Evolutionary conservation across 2,113 vertebrate genomes (phyloP).

Genomic region (Trematomus loennbergii): DNA sequence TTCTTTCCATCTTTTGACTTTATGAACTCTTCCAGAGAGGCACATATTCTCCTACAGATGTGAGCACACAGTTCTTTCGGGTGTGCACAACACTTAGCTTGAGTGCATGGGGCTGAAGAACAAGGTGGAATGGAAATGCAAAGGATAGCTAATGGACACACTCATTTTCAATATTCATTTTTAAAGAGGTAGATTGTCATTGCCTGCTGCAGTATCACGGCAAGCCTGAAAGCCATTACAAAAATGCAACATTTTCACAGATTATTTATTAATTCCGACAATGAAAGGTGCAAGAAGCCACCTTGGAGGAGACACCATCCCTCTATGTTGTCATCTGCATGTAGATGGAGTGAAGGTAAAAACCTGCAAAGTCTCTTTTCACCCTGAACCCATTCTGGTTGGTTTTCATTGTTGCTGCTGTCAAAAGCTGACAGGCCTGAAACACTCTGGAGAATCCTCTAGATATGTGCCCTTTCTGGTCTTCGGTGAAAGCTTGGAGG

Average conservation of each 20-base stretch:
- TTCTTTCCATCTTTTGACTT: constrained; percentile 30
- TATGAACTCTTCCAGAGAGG: constrained; percentile 21
- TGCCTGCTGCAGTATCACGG: constrained; percentile 53
- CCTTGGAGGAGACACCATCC: constrained; percentile 55
- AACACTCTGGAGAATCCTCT: constrained; percentile 65
- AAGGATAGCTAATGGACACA: constrained; percentile 77
- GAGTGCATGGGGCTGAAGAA: constrained; percentile 71
- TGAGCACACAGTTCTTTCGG: constrained; percentile 33
- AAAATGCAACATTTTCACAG: constrained; percentile 80
- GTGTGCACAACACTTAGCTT: constrained; percentile 69
- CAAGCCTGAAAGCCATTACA: constrained; percentile 82
- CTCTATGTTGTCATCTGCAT: constrained; percentile 55
- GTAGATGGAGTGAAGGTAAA: constrained; percentile 58
- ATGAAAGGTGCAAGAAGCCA: constrained; percentile 79
- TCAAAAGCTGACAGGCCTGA: constrained; percentile 75
- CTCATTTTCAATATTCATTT: constrained; percentile 83
- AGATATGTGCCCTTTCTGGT: constrained; percentile 68
- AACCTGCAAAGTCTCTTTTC: constrained; percentile 75
- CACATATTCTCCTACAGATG: constrained; percentile 19
- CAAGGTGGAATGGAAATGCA: constrained; percentile 77
- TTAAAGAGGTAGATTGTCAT: constrained; percentile 81
- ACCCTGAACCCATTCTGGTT: constrained; percentile 59
- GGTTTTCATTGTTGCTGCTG: constrained; percentile 72
- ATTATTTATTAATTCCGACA: constrained; percentile 85
- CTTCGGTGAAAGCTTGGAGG: constrained; percentile 42